Base-by-base conservation (phyloP, 2,113 vertebrate species). In the Brachyhypopomus gauderio region DNA sequence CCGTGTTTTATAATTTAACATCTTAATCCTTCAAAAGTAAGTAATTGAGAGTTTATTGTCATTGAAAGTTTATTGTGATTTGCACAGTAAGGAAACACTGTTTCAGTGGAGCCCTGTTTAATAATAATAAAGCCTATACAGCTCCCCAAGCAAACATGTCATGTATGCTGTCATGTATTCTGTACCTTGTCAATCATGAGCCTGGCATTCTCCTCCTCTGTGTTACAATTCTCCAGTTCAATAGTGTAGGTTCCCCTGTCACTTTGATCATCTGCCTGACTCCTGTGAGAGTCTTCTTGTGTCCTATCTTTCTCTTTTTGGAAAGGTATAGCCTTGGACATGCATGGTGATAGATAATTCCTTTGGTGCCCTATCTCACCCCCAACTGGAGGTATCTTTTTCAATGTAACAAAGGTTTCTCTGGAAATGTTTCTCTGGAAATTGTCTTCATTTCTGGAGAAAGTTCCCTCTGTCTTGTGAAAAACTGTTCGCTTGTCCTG, bases 181-280 rank as follows among this genome's bases (percentile, higher is more conserved):
- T 66, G 25, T 91, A 98, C 97, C 95, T 96, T 97, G 90, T 98
- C 96, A 87, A 97, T 98, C 95, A 97, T 96, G 89, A 94, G 95
- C 76, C 96, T 94, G 27, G 96, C 96, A 91, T 97, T 95, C 88
- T 95, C 91, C 86, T 97, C 96, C 88, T 98, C 96, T 76, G 92
- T 88, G 88, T 94, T 95, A 81, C 94, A 95, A 77, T 95, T 97
- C 93, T 98, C 97, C 88, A 97, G 77, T 87, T 98, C 97, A 79
- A 98, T 96, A 77, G 95, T 96, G 69, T 98, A 98, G 79, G 97
- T 97, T 83, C 95, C 96, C 92, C 96, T 96, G 92, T 97, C 96
- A 79, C 96, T 97, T 85, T 95, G 96, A 85, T 98, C 96, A 88
- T 98, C 97, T 62, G 95, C 93, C 70, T 89, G 90, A 67, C 84